Base-by-base conservation (phyloP, 2,888 invertebrate species). In the Bedellia somnulentella region DNA sequence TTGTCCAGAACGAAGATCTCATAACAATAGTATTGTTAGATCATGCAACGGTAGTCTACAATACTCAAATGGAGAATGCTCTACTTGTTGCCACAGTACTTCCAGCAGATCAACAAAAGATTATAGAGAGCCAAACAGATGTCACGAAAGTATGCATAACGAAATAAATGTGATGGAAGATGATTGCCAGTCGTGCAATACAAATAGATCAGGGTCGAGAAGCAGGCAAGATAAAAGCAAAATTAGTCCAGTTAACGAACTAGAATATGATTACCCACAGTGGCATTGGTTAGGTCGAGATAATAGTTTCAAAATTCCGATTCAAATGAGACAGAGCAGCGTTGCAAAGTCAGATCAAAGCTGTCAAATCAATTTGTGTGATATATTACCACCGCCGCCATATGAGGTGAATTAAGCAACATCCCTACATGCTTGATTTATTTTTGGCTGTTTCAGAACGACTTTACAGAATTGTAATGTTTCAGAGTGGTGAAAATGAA, bases 381-480 rank as follows among this genome's bases (percentile, higher is more conserved):
- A 82, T 61, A 80, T 82, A 78, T 53, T 82, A 42, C 82, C 82
- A 35, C 81, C 81, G 41, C 80, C 80, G 24, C 80, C 80, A 40
- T 81, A 81, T 55, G 81, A 81, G 71, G 75, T 73, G 64, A 63
- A 57, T 58, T 5, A 18, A 9, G 9, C 9, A 18, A 18, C 5
- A 18, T 9, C 9, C 18, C n/a, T n/a, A n/a, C n/a, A n/a, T n/a
- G n/a, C n/a, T n/a, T n/a, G n/a, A n/a, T n/a, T n/a, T n/a, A n/a
- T n/a, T n/a, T n/a, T n/a, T n/a, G n/a, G n/a, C n/a, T n/a, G n/a
- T n/a, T n/a, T n/a, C n/a, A n/a, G n/a, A n/a, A n/a, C n/a, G n/a
- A n/a, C n/a, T n/a, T n/a, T n/a, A n/a, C n/a, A n/a, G n/a, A n/a
- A n/a, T n/a, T n/a, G n/a, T n/a, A n/a, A n/a, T n/a, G n/a, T n/a